A percentile compares a stretch with the other conserved stretches of the same genome.
phyloP scores from a whole-genome alignment of 2,888 invertebrate species.

The Hydroisotoma schaefferi region DNA sequence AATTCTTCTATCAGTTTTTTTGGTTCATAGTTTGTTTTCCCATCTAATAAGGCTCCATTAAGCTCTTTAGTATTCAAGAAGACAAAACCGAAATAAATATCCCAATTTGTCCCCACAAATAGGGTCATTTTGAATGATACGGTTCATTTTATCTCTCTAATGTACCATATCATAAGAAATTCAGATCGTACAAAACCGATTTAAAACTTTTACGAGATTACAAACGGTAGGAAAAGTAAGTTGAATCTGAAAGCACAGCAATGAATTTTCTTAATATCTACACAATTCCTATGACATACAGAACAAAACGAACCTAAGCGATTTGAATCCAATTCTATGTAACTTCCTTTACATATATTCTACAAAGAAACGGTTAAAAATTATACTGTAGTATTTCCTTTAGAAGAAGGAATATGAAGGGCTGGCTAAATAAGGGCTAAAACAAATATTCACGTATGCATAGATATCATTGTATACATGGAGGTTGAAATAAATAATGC shows the following conservation, averaged over 20 bases:
- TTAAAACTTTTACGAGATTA: constrained; percentile 22
- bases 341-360: not conserved
- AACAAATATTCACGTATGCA: no score
- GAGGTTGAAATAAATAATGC: not conserved
- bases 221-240: not conserved
- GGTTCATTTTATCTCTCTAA: constrained; percentile 16
- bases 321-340: no score
- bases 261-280: no score
- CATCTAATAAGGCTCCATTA: no score
- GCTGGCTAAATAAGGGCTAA: no score
- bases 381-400: no score
- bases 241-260: no score
- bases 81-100: constrained; percentile 5
- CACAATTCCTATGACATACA: no score
- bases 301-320: no score
- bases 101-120: constrained; percentile 19
- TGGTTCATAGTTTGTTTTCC: not conserved
- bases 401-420: no score
- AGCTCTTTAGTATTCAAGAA: constrained; percentile 8
- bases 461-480: not conserved
- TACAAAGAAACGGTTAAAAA: no score
- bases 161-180: constrained; percentile 11
- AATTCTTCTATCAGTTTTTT: not conserved
- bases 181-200: constrained; percentile 14
- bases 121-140: constrained; percentile 13